phyloP scores from a whole-genome alignment of 2,113 vertebrate genomes.

The Zapornia atra region DNA sequence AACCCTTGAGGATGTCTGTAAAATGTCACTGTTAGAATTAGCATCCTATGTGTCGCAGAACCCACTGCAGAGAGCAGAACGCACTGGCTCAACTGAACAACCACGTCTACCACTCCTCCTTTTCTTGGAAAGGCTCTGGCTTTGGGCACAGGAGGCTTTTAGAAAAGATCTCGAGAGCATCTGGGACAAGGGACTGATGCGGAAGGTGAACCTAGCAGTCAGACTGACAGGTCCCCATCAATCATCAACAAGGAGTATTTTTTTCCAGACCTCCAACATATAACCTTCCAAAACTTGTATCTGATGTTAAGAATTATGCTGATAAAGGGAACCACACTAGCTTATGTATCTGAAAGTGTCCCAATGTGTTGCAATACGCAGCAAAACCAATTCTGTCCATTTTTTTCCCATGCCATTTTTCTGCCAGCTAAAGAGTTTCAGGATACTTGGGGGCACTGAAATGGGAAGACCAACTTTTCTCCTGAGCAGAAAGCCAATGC shows the following conservation, averaged over 20 bases:
- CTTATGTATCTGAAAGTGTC: neutral
- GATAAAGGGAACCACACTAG: neutral
- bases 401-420: neutral
- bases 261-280: neutral
- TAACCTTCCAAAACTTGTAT: neutral
- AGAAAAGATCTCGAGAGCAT: neutral
- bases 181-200: neutral
- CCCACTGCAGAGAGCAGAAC: fast-evolving
- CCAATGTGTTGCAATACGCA: neutral
- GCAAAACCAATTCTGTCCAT: neutral
- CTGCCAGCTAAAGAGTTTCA: neutral
- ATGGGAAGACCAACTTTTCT: neutral
- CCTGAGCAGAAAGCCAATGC: neutral
- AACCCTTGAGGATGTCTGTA: neutral
- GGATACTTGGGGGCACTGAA: neutral
- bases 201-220: neutral
- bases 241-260: neutral
- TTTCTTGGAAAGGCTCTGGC: neutral
- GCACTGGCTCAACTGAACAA: neutral
- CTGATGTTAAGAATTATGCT: neutral
- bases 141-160: neutral
- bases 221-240: neutral
- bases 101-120: neutral
- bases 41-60: neutral
- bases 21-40: neutral